Conservation (phyloP, 2,888 invertebrate genomes). For the Callinectes sapidus region DNA sequence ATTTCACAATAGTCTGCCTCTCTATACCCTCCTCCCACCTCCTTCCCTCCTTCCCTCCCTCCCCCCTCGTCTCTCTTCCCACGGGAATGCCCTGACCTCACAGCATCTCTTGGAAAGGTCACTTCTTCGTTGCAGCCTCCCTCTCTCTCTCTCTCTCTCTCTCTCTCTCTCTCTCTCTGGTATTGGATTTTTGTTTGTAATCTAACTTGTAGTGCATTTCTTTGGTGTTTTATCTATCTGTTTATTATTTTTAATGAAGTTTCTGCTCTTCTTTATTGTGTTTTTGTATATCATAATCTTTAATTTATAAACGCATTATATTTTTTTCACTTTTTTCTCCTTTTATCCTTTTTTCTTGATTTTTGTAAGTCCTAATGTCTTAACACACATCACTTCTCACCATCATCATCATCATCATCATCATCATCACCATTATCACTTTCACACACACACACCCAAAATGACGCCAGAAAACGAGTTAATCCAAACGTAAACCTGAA, state of each 20-base stretch:
- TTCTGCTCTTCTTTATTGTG: too few relatives aligned
- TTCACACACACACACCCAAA: not conserved
- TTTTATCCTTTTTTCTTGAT: not conserved
- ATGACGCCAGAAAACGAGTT: not conserved
- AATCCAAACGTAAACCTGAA: not conserved
- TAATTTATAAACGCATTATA: too few relatives aligned
- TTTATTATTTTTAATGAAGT: too few relatives aligned
- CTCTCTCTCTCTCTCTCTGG: too few relatives aligned
- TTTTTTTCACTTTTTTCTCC: too few relatives aligned
- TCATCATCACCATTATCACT: not conserved
- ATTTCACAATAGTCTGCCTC: not conserved
- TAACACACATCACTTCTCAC: not conserved
- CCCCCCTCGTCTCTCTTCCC: constrained; percentile 11
- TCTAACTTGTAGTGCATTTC: too few relatives aligned
- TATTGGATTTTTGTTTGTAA: too few relatives aligned
- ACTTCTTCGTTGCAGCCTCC: not conserved
- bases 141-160: not conserved
- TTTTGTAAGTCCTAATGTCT: not conserved
- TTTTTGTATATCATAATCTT: too few relatives aligned
- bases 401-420: not conserved
- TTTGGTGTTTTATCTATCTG: too few relatives aligned
- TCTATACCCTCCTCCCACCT: not conserved
- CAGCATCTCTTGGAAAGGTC: not conserved
- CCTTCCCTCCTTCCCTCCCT: not conserved
- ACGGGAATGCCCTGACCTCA: constrained; percentile 34